Evolutionary conservation across 2,113 vertebrate species (phyloP).

Genomic region (Apteryx mantelli): DNA sequence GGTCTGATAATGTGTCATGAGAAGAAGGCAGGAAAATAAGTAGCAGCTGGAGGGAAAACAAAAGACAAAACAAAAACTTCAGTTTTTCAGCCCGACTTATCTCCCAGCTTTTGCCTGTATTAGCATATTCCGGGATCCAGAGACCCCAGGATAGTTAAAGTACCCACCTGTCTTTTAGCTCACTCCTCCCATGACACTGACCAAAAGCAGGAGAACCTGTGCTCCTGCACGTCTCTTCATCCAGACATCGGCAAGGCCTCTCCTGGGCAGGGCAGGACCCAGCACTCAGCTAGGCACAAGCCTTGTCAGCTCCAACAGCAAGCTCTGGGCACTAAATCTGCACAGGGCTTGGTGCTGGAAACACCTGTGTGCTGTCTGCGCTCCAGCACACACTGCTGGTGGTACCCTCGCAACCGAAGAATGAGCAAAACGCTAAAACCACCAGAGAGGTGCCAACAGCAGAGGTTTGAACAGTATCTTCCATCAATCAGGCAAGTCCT

Average conservation of each 20-base stretch:
- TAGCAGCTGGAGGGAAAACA: neutral
- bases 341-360: rapidly evolving
- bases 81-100: neutral
- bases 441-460: neutral
- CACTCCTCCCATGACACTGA: neutral
- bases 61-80: neutral
- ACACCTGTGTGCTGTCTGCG: neutral
- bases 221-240: neutral
- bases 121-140: neutral
- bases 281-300: neutral
- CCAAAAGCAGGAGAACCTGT: neutral
- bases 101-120: neutral
- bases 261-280: neutral
- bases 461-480: neutral
- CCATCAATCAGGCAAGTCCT: neutral
- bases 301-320: neutral
- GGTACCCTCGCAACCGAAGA: neutral
- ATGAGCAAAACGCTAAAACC: neutral
- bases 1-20: neutral
- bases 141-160: neutral
- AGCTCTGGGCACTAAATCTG: neutral
- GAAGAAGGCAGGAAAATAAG: neutral
- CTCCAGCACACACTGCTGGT: rapidly evolving
- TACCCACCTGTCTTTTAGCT: neutral
- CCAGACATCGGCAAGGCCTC: neutral